Evolutionary conservation across 2,888 invertebrate genomes (phyloP), one percentile per base, ranked within the genome.

Genomic region (Lamellibrachia satsuma): DNA sequence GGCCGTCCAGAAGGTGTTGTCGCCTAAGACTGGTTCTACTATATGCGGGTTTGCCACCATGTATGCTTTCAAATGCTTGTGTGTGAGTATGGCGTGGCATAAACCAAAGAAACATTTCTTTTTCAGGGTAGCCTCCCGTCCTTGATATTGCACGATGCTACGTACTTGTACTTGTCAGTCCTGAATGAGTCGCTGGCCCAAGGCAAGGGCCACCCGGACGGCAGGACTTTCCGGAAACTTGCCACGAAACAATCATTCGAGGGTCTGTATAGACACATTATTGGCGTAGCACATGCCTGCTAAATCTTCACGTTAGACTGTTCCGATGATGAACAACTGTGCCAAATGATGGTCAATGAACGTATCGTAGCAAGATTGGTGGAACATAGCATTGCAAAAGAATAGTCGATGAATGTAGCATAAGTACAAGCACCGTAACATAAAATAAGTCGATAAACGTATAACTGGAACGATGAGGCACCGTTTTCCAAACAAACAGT

Each of bases 61-160:
- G 39, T 39, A 39, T 39, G 39, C 39, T 39, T 39, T 39, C 39
- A 39, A 39, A 39, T 39, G 39, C 39, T 39, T 39, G 39, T 39
- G 39, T 39, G 39, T 39, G 39, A 39, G 1, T 39, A 39, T 39
- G 39, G 39, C 39, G 39, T 39, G 39, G 39, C 55, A 55, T 9
- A 55, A 55, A 55, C 55, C 7, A 7, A 9, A 7, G 55, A 9
- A 55, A 2, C 9, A 55, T 60, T 52, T n/a, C n/a, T 7, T 51
- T 57, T 91, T 3, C 91, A 95, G 95, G 95, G 95, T 0, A 95
- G 95, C 0, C 94, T 93, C 91, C 94, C 95, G 92, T 94, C 95
- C 0, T 94, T 94, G 0, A 95, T 95, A 92, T 94, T 95, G 2
- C 94, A 95, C 92, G 95, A 95, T 91, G 95, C 94, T 2, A 95